phyloP scores from a whole-genome alignment of 2,888 invertebrate species.

The Capitulum mitella region DNA sequence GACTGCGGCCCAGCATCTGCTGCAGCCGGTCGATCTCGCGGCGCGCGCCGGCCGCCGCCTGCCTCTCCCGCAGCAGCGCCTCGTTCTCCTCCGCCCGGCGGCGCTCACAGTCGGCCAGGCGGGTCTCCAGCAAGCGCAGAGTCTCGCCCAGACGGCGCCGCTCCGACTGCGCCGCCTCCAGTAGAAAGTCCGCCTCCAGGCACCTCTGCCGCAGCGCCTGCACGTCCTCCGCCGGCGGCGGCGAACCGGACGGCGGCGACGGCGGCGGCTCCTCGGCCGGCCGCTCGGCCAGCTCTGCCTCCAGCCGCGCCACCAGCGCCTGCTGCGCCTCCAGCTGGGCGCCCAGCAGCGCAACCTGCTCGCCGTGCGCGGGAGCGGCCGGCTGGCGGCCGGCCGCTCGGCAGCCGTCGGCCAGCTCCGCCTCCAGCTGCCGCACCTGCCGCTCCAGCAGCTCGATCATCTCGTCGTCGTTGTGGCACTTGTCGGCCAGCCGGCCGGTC shows the following conservation, averaged over 20 bases:
- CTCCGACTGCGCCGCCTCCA: not conserved
- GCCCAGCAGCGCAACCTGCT: slow-evolving; percentile 4
- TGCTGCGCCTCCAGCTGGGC: slow-evolving; percentile 8
- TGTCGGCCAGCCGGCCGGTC: not conserved
- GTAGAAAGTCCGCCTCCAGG: not conserved
- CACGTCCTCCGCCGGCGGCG: not conserved
- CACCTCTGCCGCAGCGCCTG: not conserved
- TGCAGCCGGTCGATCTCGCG: not conserved
- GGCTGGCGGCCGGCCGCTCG: not conserved
- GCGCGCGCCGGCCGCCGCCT: not conserved
- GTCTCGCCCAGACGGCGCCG: not conserved
- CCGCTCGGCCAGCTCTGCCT: not conserved
- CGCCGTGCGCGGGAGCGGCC: not conserved
- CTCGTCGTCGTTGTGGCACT: slow-evolving; percentile 2
- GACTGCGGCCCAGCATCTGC: not conserved
- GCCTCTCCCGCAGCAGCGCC: not conserved
- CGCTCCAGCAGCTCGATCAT: not conserved
- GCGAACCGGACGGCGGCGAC: not conserved
- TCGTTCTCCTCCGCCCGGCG: not conserved
- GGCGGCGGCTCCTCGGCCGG: not conserved
- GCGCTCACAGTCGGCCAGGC: not conserved
- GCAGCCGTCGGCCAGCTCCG: not conserved
- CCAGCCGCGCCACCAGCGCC: not conserved
- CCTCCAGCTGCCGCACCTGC: slow-evolving; percentile 4
- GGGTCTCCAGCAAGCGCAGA: not conserved